These are phyloP conservation scores for Ctenopoma multispine DNA, from an alignment of 2,797 vertebrate species.

Conservation along the genomic window DNA sequence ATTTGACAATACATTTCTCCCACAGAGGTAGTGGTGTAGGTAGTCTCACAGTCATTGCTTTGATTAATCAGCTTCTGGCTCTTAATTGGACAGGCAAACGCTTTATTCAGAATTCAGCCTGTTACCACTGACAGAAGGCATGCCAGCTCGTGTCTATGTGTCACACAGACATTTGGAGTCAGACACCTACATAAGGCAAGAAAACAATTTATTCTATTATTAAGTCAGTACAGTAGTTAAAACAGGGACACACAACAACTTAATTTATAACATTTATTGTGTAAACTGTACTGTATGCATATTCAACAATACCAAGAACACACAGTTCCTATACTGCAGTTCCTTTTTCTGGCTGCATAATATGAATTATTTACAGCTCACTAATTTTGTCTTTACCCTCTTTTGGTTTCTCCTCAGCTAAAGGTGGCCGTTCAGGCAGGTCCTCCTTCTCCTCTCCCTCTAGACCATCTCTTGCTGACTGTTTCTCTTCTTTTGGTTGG, in stretches of 20 bases:
- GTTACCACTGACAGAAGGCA: background rate
- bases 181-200: background rate
- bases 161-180: constrained; percentile 1
- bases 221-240: no score
- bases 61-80: background rate
- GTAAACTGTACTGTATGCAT: background rate
- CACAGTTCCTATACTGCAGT: background rate
- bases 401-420: constrained; percentile 71
- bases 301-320: background rate
- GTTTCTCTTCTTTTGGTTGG: constrained; percentile 55
- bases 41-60: background rate
- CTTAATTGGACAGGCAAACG: background rate
- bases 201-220: no score
- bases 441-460: constrained; percentile 81
- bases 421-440: constrained; percentile 79
- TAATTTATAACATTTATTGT: background rate
- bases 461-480: constrained; percentile 37
- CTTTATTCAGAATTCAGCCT: background rate
- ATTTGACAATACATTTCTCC: background rate
- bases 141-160: background rate
- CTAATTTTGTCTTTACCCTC: constrained; percentile 65
- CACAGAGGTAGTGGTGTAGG: background rate
- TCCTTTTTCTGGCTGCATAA: background rate
- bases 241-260: background rate
- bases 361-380: background rate